These are phyloP conservation scores for Cactoblastis cactorum DNA, from an alignment of 2,888 invertebrate species.

Conservation along the genomic window DNA sequence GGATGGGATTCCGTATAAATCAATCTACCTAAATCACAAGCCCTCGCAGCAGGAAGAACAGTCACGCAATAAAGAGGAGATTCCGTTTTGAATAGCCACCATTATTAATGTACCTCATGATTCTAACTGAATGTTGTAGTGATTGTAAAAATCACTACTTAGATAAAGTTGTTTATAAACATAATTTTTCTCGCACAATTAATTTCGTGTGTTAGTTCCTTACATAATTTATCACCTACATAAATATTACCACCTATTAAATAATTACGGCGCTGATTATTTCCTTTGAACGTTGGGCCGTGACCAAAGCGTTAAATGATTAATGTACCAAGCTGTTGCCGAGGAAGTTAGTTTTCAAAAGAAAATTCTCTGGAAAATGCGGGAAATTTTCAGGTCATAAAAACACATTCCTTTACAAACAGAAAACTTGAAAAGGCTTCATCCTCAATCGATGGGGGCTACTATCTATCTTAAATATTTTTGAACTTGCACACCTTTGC, in stretches of 20 bases:
- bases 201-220: not conserved
- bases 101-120: not conserved
- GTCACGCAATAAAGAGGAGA: constrained; percentile 7
- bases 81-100: not conserved
- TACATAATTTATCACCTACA: constrained; percentile 3
- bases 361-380: constrained; percentile 18
- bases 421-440: not conserved
- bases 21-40: constrained; percentile 9
- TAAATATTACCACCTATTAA: constrained; percentile 14
- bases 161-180: too few species aligned
- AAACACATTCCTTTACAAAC: constrained; percentile 3
- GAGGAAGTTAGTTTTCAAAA: constrained; percentile 6
- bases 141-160: not conserved
- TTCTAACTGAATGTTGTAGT: not conserved
- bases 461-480: not conserved
- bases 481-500: too few species aligned
- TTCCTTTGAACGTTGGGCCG: constrained; percentile 1
- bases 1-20: constrained; percentile 9
- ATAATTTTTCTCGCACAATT: too few species aligned
- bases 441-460: not conserved
- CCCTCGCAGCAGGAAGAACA: constrained; percentile 1
- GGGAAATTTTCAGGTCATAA: constrained; percentile 13
- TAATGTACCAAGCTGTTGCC: constrained; percentile 22
- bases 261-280: constrained; percentile 15
- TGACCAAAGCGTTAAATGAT: constrained; percentile 22